These are phyloP conservation scores for Sussaba pulchella DNA, from an alignment of 2,888 invertebrate genomes.

Conservation along the genomic window DNA sequence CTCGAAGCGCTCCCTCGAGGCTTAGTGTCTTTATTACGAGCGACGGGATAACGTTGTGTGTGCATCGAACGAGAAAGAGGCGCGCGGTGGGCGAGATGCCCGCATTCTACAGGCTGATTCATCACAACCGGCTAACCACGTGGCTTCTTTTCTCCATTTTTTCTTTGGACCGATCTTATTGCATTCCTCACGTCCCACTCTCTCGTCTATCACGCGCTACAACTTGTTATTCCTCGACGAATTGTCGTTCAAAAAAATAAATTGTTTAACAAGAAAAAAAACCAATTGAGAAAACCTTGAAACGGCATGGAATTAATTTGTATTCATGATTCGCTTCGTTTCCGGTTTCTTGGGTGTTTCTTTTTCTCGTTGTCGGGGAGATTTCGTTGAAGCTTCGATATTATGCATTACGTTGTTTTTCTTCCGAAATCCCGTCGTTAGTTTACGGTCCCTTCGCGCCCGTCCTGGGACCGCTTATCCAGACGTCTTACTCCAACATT, in stretches of 20 bases:
- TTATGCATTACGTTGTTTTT: conserved; percentile 12
- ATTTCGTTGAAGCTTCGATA: conserved; percentile 42
- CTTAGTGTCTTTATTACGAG: conserved; percentile 77
- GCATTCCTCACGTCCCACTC: too few species aligned
- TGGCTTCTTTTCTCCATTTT: not conserved
- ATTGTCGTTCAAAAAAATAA: too few species aligned
- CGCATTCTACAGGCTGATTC: conserved; percentile 78
- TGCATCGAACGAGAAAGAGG: conserved; percentile 29
- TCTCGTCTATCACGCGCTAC: too few species aligned
- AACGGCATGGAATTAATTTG: too few species aligned
- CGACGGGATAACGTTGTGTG: conserved; percentile 1
- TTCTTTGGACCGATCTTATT: not conserved
- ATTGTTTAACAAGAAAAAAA: too few species aligned
- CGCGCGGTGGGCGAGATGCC: conserved; percentile 64
- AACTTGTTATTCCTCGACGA: too few species aligned
- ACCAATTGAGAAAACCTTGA: too few species aligned
- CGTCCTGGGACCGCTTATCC: conserved; percentile 11
- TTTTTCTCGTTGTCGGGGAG: not conserved
- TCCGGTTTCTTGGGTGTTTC: conserved; percentile 1
- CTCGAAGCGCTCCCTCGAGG: conserved; percentile 66
- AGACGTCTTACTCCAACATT: conserved; percentile 40
- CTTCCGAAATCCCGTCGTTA: not conserved
- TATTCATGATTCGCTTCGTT: not conserved
- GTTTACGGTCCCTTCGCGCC: conserved; percentile 21
- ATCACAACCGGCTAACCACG: conserved; percentile 40